Percentiles rank a stretch among this genome's conserved stretches.
Evolutionary conservation across 2,797 vertebrate species (phyloP).

Genomic region (Cynodonichthys magdalenae): DNA sequence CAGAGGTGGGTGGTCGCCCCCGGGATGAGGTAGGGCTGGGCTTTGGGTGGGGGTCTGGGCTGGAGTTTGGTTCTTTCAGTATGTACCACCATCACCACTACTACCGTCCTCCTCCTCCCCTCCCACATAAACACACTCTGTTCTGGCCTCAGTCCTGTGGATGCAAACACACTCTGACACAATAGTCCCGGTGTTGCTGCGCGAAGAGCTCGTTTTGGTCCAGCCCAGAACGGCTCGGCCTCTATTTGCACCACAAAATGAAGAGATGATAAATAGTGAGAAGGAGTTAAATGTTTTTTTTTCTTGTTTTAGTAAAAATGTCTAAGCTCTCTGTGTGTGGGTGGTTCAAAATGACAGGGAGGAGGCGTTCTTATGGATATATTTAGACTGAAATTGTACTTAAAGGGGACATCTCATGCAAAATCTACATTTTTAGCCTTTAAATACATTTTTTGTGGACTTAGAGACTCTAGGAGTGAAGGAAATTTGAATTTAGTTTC

Average conservation of each 20-base stretch:
- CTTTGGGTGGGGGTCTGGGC: slow-evolving; percentile 68
- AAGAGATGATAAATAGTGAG: slow-evolving; percentile 76
- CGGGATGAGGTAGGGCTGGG: slow-evolving; percentile 51
- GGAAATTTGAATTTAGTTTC: no score
- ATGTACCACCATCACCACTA: slow-evolving; percentile 32
- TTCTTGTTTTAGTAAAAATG: slow-evolving; percentile 66
- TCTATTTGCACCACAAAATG: slow-evolving; percentile 89
- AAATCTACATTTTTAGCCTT: no score
- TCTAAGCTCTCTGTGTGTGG: slow-evolving; percentile 47
- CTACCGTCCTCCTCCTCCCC: slow-evolving; percentile 33
- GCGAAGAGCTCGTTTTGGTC: slow-evolving; percentile 78
- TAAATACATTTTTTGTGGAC: no score
- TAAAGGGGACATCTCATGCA: no score
- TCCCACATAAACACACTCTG: slow-evolving; percentile 64
- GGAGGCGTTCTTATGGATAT: slow-evolving; percentile 15
- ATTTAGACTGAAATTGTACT: no score
- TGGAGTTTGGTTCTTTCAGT: slow-evolving; percentile 38
- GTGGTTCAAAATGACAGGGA: slow-evolving; percentile 37
- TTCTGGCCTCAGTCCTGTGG: slow-evolving; percentile 50
- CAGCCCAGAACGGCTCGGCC: slow-evolving; percentile 68
- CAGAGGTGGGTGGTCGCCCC: slow-evolving; percentile 78
- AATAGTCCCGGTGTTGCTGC: slow-evolving; percentile 73
- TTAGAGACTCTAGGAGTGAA: no score
- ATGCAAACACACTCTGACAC: slow-evolving; percentile 71
- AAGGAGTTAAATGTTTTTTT: slow-evolving; percentile 61